These are phyloP conservation scores for Alligator sinensis DNA, from an alignment of 2,113 vertebrate species.

Conservation along the genomic window DNA sequence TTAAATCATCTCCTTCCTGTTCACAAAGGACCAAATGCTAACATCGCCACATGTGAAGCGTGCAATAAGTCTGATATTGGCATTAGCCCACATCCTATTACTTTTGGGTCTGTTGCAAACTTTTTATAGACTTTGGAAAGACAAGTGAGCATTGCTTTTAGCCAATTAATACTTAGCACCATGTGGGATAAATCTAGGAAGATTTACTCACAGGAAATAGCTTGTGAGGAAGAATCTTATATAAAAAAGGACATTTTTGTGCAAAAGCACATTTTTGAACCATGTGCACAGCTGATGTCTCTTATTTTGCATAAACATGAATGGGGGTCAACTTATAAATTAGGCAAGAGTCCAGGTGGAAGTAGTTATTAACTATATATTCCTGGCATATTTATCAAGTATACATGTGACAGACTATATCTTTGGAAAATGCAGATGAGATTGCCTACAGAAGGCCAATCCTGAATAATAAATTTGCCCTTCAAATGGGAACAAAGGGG, in stretches of 20 bases:
- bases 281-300: background rate
- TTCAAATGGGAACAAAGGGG: background rate
- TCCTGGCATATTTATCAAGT: too few relatives aligned
- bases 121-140: background rate
- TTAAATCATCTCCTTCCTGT: background rate
- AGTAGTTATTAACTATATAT: too few relatives aligned
- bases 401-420: background rate
- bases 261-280: background rate
- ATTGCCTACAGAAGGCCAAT: background rate
- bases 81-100: background rate
- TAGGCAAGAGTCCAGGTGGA: too few relatives aligned
- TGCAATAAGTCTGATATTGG: background rate
- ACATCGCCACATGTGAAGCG: background rate
- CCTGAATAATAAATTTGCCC: background rate
- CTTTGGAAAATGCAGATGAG: background rate
- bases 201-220: background rate
- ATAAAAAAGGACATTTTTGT: background rate
- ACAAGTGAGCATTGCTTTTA: background rate
- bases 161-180: background rate
- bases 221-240: background rate
- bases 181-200: background rate
- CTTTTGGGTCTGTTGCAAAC: background rate
- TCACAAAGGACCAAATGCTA: background rate
- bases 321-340: too few relatives aligned
- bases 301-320: too few relatives aligned